These are phyloP conservation scores for Holacanthella duospinosa DNA, from an alignment of 2,888 invertebrate species.

Conservation along the genomic window DNA sequence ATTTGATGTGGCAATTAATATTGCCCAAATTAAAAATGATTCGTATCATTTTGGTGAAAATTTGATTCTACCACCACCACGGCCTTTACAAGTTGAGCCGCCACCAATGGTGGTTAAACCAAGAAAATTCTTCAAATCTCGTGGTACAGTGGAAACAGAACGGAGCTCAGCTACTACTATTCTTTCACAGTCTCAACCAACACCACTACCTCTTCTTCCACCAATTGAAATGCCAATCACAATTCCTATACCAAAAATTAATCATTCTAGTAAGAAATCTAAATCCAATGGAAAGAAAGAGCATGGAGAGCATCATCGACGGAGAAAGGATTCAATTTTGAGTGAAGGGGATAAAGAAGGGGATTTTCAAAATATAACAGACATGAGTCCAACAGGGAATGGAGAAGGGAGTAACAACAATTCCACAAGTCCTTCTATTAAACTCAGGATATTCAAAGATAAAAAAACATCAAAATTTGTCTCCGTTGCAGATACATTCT, in stretches of 20 bases:
- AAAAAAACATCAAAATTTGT: conserved; percentile 45
- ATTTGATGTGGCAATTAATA: background rate
- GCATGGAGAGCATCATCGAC: too few relatives aligned
- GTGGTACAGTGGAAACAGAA: conserved; percentile 31
- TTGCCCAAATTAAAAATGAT: background rate
- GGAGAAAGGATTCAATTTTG: background rate
- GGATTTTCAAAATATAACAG: conserved; percentile 22
- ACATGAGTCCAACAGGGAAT: conserved; percentile 16
- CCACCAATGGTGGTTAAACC: conserved; percentile 50
- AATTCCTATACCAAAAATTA: conserved; percentile 14
- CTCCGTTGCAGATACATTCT: conserved; percentile 32
- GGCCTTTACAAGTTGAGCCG: conserved; percentile 8
- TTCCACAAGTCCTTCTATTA: conserved; percentile 53
- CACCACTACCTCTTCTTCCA: too few relatives aligned
- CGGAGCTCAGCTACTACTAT: conserved; percentile 23
- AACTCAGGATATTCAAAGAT: conserved; percentile 69
- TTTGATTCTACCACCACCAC: background rate
- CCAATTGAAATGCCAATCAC: conserved; percentile 20
- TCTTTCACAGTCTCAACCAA: conserved; percentile 9
- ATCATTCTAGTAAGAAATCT: background rate
- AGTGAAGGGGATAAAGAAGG: conserved; percentile 18
- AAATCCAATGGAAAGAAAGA: conserved; percentile 5
- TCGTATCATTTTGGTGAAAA: background rate
- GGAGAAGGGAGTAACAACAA: background rate
- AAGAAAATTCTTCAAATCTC: conserved; percentile 77